phyloP scores from a whole-genome alignment of 2,888 invertebrate species.

The Muscina levida region DNA sequence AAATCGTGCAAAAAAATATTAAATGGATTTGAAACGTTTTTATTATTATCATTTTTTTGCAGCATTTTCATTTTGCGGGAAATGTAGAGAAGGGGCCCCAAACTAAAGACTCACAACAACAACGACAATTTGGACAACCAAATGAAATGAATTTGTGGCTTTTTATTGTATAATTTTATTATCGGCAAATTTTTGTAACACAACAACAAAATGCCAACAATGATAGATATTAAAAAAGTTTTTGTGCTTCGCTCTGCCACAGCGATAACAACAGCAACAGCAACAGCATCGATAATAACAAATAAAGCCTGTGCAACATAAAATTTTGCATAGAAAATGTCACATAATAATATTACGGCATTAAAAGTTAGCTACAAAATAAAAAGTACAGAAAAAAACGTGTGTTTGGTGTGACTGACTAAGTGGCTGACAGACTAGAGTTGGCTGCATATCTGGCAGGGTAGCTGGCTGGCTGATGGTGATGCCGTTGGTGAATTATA shows the following conservation, averaged over 20 bases:
- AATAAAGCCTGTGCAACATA: neutral
- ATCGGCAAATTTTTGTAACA: constrained; percentile 14
- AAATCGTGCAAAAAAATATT: constrained; percentile 41
- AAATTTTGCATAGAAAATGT: constrained; percentile 33
- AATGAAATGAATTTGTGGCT: constrained; percentile 20
- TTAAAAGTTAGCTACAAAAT: neutral
- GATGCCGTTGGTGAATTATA: constrained; percentile 1
- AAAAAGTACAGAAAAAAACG: no score
- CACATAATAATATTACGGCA: neutral
- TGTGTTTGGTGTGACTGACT: constrained; percentile 12
- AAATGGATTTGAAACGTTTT: constrained; percentile 27
- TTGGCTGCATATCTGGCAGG: neutral
- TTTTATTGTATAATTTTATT: constrained; percentile 36
- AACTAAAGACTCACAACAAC: neutral
- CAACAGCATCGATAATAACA: no score
- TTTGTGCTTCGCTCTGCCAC: neutral
- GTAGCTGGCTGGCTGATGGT: neutral
- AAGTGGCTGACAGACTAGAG: neutral
- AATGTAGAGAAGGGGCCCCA: no score
- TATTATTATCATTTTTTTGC: constrained; percentile 12
- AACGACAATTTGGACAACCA: neutral
- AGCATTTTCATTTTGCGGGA: no score
- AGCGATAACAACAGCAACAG: neutral
- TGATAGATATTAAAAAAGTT: no score
- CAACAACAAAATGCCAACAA: no score